A percentile compares a stretch with the other conserved stretches of the same genome.
Conservation (phyloP, 2,113 vertebrate genomes). For the Callorhinus ursinus region DNA sequence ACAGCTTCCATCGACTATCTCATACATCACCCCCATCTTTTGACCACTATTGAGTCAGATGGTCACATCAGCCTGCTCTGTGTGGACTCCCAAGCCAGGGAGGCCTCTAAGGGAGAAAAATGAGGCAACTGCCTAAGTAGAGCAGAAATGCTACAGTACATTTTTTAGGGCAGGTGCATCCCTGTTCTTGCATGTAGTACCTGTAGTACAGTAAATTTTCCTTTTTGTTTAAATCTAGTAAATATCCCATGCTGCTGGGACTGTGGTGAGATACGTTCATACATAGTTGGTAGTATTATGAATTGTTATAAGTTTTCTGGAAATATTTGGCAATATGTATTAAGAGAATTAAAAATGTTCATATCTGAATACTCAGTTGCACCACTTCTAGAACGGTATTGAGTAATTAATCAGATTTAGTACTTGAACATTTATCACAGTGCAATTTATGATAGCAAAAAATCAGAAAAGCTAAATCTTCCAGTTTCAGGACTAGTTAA, state of each 20-base stretch:
- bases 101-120: background rate
- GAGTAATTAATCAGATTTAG: background rate
- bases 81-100: background rate
- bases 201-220: background rate
- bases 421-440: background rate
- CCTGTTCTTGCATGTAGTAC: background rate
- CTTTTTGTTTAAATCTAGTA: background rate
- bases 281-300: background rate
- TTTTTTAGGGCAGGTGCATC: background rate
- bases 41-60: background rate
- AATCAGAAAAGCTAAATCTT: background rate
- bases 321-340: background rate
- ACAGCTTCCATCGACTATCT: background rate
- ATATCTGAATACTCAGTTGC: background rate
- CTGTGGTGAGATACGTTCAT: background rate
- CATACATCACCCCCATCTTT: background rate
- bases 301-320: background rate
- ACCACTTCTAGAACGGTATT: background rate
- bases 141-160: too few species aligned
- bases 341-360: slow-evolving; percentile 33
- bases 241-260: background rate
- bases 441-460: background rate
- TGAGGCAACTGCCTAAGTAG: background rate
- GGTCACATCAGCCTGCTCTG: too few species aligned
- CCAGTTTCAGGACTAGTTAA: slow-evolving; percentile 9